These are phyloP conservation scores for Lasioglossum vierecki DNA, from an alignment of 2,888 invertebrate species.

Conservation along the genomic window DNA sequence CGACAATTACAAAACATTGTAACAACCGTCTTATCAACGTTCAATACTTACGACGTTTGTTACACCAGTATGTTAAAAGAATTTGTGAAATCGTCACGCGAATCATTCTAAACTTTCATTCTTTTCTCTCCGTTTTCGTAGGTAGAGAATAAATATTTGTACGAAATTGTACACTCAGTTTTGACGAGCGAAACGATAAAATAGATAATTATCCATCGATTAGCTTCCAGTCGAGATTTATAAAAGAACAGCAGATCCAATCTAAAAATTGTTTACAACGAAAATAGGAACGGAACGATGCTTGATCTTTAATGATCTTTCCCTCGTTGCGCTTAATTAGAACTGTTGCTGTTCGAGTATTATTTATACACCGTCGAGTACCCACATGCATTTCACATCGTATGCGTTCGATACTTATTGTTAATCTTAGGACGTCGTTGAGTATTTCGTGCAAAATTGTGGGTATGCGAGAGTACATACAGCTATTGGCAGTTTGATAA, in stretches of 20 bases:
- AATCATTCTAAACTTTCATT: not conserved
- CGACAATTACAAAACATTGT: not conserved
- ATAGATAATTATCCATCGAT: not conserved
- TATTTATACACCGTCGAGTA: not conserved
- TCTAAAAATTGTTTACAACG: not conserved
- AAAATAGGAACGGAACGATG: not conserved
- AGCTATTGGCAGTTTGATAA: constrained; percentile 61
- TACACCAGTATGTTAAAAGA: not conserved
- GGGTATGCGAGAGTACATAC: constrained; percentile 48
- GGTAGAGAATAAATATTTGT: not conserved
- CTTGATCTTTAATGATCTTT: not conserved
- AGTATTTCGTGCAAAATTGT: constrained; percentile 57
- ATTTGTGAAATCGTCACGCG: not conserved
- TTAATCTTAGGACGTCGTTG: constrained; percentile 60
- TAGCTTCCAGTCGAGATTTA: not conserved
- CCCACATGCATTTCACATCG: constrained; percentile 44
- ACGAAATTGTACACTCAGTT: not conserved
- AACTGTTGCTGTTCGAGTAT: not conserved
- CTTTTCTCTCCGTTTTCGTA: not conserved
- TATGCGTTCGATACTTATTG: constrained; percentile 41
- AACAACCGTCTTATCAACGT: not conserved
- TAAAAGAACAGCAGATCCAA: not conserved
- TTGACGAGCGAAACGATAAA: not conserved
- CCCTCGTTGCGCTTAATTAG: not conserved
- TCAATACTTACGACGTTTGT: not conserved